These are phyloP conservation scores for Acleris literana DNA, from an alignment of 2,888 invertebrate genomes.

Conservation along the genomic window DNA sequence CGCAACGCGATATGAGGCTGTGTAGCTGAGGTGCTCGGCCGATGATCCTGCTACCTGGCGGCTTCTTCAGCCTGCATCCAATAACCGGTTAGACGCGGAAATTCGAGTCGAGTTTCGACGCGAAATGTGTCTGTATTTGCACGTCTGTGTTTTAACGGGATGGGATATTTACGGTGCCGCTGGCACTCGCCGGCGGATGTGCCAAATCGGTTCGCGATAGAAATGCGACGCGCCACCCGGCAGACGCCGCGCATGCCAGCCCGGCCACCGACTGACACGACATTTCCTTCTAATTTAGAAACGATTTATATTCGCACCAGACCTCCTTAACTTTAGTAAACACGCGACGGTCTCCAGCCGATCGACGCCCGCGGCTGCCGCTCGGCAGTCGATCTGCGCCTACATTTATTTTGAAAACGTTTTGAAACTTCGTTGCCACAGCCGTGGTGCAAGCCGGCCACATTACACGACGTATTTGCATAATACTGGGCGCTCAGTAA, in stretches of 20 bases:
- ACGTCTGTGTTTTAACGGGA: conserved; percentile 57
- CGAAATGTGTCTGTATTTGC: conserved; percentile 50
- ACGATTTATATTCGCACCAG: conserved; percentile 51
- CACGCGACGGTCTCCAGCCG: conserved; percentile 49
- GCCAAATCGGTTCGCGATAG: conserved; percentile 79
- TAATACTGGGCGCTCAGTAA: conserved; percentile 74
- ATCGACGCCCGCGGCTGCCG: conserved; percentile 40
- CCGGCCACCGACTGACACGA: conserved; percentile 68
- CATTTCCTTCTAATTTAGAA: conserved; percentile 60
- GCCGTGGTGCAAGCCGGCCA: conserved; percentile 78
- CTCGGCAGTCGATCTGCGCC: conserved; percentile 59
- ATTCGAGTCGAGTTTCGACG: conserved; percentile 47
- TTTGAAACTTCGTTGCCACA: conserved; percentile 79
- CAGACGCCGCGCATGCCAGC: conserved; percentile 79
- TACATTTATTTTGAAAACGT: conserved; percentile 77
- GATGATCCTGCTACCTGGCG: conserved; percentile 43
- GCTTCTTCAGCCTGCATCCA: conserved; percentile 44
- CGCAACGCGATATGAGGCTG: conserved; percentile 54
- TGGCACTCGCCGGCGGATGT: conserved; percentile 77
- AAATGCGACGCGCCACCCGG: conserved; percentile 69
- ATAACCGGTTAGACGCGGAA: conserved; percentile 47
- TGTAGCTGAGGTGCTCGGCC: conserved; percentile 32
- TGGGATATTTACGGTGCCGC: conserved; percentile 73
- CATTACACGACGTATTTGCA: conserved; percentile 78
- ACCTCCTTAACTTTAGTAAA: conserved; percentile 42